A percentile compares a stretch with the other conserved stretches of the same genome.
Conservation (phyloP, 2,797 vertebrate genomes). For the Spinus olivaceus region DNA sequence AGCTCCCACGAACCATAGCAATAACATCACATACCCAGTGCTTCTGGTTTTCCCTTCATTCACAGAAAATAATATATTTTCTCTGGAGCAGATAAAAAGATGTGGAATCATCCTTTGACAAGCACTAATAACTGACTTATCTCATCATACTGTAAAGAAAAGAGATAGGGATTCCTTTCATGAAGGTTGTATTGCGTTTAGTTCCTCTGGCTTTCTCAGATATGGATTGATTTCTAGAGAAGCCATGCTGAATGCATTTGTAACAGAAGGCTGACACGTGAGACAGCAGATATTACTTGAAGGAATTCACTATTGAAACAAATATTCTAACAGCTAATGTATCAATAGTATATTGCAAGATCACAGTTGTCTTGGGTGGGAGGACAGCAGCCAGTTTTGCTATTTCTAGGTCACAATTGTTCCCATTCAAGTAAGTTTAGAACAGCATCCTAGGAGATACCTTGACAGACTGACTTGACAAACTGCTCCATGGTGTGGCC, state of each 20-base stretch:
- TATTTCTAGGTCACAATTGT: background rate
- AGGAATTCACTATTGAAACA: background rate
- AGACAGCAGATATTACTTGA: background rate
- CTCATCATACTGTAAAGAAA: background rate
- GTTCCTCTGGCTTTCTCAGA: background rate
- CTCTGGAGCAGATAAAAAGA: background rate
- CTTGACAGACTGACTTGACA: background rate
- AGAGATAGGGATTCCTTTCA: background rate
- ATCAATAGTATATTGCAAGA: background rate
- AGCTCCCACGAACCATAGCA: fast-evolving
- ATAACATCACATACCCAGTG: background rate
- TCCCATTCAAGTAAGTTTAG: background rate
- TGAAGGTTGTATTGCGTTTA: background rate
- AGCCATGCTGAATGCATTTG: background rate
- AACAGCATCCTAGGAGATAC: background rate
- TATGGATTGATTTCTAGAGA: background rate
- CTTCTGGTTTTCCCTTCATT: background rate
- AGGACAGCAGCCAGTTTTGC: background rate
- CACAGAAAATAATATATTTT: background rate
- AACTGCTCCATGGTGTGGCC: background rate
- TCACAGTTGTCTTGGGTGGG: background rate
- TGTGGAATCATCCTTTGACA: background rate
- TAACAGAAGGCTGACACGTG: background rate
- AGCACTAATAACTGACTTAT: background rate
- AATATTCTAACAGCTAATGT: background rate